Evolutionary conservation across 2,888 invertebrate genomes (phyloP).

Genomic region (Ischnura elegans): DNA sequence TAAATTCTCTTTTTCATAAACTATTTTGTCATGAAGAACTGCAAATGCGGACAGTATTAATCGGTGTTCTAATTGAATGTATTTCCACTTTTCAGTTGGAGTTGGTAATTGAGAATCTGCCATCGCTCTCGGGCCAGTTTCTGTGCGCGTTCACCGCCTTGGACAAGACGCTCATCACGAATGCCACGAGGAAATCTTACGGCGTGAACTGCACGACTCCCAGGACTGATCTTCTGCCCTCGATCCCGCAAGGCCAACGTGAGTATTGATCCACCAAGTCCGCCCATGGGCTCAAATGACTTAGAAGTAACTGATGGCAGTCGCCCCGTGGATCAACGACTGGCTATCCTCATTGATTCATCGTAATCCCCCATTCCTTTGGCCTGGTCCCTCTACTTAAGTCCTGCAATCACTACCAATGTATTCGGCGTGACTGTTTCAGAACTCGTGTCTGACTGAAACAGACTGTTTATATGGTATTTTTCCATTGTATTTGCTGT

Average conservation of each 20-base stretch:
- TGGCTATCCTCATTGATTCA: not conserved
- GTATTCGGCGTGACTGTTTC: too few species aligned
- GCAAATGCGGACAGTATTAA: too few species aligned
- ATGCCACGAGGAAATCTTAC: slow-evolving; percentile 93
- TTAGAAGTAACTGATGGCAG: not conserved
- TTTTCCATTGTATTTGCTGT: too few species aligned
- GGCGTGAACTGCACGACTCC: slow-evolving; percentile 98
- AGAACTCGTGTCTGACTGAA: too few species aligned
- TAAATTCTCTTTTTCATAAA: too few species aligned
- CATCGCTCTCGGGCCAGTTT: slow-evolving; percentile 92
- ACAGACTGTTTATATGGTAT: too few species aligned
- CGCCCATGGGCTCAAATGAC: not conserved
- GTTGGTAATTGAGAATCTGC: slow-evolving; percentile 96
- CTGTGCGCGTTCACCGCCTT: slow-evolving; percentile 96
- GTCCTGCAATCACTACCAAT: not conserved
- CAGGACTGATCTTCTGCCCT: slow-evolving; percentile 93
- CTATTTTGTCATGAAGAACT: too few species aligned
- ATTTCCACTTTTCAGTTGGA: slow-evolving; percentile 83
- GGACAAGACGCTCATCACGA: slow-evolving; percentile 93
- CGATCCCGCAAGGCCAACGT: slow-evolving; percentile 94
- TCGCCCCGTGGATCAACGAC: not conserved
- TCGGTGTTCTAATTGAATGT: slow-evolving; percentile 36
- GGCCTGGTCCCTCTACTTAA: too few species aligned
- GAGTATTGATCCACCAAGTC: slow-evolving; percentile 75
- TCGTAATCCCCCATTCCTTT: too few species aligned